These are phyloP conservation scores for Ricordea florida DNA, from an alignment of 92 coral and sea anemone genomes.

Conservation along the genomic window DNA sequence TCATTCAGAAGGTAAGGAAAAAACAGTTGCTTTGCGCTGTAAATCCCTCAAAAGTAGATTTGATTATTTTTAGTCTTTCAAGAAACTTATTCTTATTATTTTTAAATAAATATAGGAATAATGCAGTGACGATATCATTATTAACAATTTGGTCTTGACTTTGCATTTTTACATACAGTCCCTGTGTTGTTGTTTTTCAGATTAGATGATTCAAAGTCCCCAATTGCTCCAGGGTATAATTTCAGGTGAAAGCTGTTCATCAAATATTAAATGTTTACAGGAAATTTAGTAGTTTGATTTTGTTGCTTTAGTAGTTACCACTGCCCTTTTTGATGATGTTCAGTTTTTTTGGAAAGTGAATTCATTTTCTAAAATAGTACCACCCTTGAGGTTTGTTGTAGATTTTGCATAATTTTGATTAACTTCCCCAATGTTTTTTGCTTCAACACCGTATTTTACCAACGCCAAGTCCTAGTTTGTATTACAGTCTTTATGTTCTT, in stretches of 20 bases:
- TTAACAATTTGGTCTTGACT: background rate
- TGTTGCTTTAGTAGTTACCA: background rate
- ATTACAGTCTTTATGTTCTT: background rate
- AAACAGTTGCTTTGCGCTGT: background rate
- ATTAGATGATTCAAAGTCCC: conserved; percentile 79
- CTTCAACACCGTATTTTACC: background rate
- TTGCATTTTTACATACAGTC: background rate
- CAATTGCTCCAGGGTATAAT: conserved; percentile 92
- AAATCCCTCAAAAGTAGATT: background rate
- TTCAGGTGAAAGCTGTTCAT: conserved; percentile 70
- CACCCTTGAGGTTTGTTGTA: background rate
- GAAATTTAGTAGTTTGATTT: too few relatives aligned
- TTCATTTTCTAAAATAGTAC: too few relatives aligned
- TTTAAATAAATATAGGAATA: background rate
- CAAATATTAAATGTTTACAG: background rate
- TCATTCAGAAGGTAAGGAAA: conserved; percentile 24
- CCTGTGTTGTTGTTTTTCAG: conserved; percentile 9
- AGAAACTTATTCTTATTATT: background rate
- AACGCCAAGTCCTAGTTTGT: background rate
- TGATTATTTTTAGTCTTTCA: background rate
- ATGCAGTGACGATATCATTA: background rate
- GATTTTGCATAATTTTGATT: background rate
- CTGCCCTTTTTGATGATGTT: background rate
- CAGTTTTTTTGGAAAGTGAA: background rate
- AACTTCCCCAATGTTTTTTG: background rate